phyloP scores from a whole-genome alignment of 2,797 vertebrate genomes.

The Semaprochilodus insignis region DNA sequence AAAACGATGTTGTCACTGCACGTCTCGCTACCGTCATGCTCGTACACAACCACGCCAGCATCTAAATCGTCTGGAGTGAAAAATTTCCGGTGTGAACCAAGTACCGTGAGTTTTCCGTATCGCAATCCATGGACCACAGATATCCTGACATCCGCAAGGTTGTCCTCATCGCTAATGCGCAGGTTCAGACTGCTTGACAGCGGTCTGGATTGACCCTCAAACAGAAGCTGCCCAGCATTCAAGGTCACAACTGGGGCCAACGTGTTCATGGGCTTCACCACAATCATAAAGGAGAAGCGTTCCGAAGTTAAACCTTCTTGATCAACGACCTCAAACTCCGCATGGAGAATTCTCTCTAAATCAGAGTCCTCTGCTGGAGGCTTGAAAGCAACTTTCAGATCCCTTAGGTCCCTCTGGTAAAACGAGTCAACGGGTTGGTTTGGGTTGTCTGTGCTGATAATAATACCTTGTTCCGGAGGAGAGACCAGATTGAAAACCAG shows the following conservation, averaged over 20 bases:
- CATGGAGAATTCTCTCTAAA: constrained; percentile 88
- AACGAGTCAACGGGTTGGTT: constrained; percentile 90
- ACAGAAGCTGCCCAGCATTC: constrained; percentile 90
- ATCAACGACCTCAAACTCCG: constrained; percentile 90
- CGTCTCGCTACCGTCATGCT: constrained; percentile 88
- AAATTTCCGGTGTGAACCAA: constrained; percentile 77
- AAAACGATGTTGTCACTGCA: constrained; percentile 92
- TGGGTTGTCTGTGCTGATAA: constrained; percentile 92
- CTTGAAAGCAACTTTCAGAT: background rate
- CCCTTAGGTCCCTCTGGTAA: constrained; percentile 81
- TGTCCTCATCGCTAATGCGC: constrained; percentile 89
- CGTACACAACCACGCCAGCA: constrained; percentile 84
- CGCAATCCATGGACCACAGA: constrained; percentile 86
- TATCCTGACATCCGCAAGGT: constrained; percentile 82
- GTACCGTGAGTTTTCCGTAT: constrained; percentile 83
- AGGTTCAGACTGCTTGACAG: constrained; percentile 80
- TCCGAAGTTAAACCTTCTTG: constrained; percentile 88
- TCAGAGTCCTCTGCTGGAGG: constrained; percentile 51
- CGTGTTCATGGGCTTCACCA: constrained; percentile 90
- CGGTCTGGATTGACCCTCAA: constrained; percentile 90
- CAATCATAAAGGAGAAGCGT: constrained; percentile 91
- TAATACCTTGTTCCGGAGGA: constrained; percentile 85
- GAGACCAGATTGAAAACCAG: constrained; percentile 93
- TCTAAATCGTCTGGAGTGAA: constrained; percentile 85
- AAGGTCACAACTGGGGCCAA: constrained; percentile 88